Evolutionary conservation across 2,113 vertebrate genomes (phyloP), one percentile per base, ranked within the genome.

Genomic region (Hiodon tergisus): DNA sequence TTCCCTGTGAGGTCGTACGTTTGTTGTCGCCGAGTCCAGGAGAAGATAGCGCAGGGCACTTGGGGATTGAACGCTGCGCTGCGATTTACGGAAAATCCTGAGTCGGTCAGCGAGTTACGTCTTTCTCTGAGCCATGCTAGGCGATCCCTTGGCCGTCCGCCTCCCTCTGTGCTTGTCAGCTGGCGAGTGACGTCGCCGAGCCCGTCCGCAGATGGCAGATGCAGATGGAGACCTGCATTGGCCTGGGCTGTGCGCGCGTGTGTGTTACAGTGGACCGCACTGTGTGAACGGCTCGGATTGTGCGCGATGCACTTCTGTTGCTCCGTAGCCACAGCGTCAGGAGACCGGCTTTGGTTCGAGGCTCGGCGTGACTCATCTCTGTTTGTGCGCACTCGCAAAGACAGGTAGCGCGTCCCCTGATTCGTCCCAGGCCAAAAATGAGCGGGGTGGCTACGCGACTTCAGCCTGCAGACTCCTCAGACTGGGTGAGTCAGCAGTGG

Each of bases 121-220:
- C 78, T 77, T 78, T 69, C 77, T 71, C 72, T 72, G 68, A 47
- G 75, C 13, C 67, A n/a, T 16, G 13, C 50, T n/a, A 11, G 6
- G 62, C 55, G 63, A 6, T 71, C 72, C 11, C 17, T 65, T 16
- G 16, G 13, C 59, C 57, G 53, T 46, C 77, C 78, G 79, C 83
- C 73, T 75, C 78, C 76, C 77, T 83, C 86, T 86, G 85, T 77
- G 75, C 82, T 79, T 0, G 69, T 80, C 66, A 76, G 60, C 77
- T 79, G 81, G 46, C n/a, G 14, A 52, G 17, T 84, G 79, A 86
- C 83, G 84, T 50, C 79, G 78, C 82, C 77, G 62, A 77, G 81
- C 74, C 85, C 47, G 68, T 77, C 67, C 74, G 82, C 89, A 92
- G 89, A 91, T 91, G 89, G 90, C 86, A 81, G 80, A 78, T 88